These are phyloP conservation scores for Eupithecia abbreviata DNA, from an alignment of 2,888 invertebrate species.

Conservation along the genomic window DNA sequence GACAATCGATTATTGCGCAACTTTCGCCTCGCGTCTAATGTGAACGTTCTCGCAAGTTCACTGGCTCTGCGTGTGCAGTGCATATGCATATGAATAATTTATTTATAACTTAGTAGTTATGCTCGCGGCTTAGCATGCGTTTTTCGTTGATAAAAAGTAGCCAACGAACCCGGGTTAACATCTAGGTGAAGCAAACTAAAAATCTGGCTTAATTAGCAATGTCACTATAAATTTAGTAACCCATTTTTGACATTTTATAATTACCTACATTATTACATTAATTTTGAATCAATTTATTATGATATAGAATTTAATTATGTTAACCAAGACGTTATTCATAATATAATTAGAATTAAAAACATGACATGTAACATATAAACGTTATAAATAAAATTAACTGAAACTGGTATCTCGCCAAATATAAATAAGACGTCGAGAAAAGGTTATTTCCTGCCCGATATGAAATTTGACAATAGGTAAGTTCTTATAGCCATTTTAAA, in stretches of 20 bases:
- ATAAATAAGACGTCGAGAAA: too few species aligned
- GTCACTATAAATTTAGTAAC: too few species aligned
- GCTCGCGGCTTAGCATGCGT: neutral
- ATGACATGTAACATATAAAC: too few species aligned
- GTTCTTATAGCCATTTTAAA: neutral
- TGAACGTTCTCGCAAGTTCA: constrained; percentile 55
- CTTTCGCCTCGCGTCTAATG: constrained; percentile 44
- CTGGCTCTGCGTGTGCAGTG: constrained; percentile 37
- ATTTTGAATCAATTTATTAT: too few species aligned
- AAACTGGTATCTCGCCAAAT: too few species aligned
- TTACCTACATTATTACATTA: too few species aligned
- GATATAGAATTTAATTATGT: too few species aligned
- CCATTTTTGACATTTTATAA: too few species aligned
- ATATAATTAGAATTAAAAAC: too few species aligned
- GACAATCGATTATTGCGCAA: constrained; percentile 37
- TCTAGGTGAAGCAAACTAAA: neutral
- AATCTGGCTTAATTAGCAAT: too few species aligned
- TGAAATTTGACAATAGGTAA: neutral
- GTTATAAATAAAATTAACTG: too few species aligned
- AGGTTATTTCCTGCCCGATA: neutral
- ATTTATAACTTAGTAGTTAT: neutral
- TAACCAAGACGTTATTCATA: too few species aligned
- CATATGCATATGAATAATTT: constrained; percentile 3
- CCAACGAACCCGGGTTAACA: neutral
- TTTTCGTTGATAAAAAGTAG: neutral